Evolutionary conservation across 2,888 invertebrate species (phyloP), one percentile per base, ranked within the genome.

Genomic region (Papilio protenor): DNA sequence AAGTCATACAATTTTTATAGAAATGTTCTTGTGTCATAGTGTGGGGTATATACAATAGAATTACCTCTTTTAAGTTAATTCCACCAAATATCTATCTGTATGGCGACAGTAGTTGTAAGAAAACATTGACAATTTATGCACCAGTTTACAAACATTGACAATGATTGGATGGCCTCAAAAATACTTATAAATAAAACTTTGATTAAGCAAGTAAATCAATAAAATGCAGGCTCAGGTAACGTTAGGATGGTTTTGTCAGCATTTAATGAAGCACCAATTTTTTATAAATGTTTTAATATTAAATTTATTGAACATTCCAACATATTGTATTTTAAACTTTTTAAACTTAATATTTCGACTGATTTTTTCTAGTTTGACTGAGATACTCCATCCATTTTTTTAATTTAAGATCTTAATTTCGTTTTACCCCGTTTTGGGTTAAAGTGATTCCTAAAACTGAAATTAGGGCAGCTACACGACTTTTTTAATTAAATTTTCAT

Each of bases 381-480:
- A 69, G 45, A 57, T 69, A 45, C 69, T 75, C 75, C 75, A 66
- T 75, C 75, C 75, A 75, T 69, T 55, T 66, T 75, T 66, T 61
- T 16, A 45, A 27, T 11, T 45, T 70, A 49, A 70, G 27, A 33
- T 70, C 69, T 47, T 18, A 69, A 40, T 10, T 69, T 47, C 8
- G 1, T 4, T 18, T 16, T 18, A 21, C 27, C 23, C 59, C 23
- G 12, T 27, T 33, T 33, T 64, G 61, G 27, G 61, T 61, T 33
- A 1, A 59, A 59, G 5, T 10, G 1, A 12, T 23, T 5, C 1
- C 8, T 16, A 14, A 11, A 61, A 16, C 1, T 64, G 33, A 3
- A 0, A 59, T 23, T 27, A 64, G 4, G 27, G 27, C 27, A 64
- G 14, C 61, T 64, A 8, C 3, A 33, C 21, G 0, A 59, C 21